Base-by-base conservation (phyloP, 2,113 vertebrate species). In the Scomber japonicus region DNA sequence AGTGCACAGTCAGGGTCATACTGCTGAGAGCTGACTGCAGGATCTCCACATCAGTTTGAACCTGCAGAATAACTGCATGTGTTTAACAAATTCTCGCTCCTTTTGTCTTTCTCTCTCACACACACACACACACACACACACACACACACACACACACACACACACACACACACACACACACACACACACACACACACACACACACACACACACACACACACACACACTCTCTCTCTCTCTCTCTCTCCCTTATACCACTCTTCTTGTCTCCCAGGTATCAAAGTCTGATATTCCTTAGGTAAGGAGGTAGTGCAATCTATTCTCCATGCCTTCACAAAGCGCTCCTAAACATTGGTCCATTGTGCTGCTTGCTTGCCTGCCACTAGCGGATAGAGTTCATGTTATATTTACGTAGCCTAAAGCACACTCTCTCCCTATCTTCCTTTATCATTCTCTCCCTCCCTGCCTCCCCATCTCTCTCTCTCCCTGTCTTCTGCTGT, bases 401-500 rank as follows among this genome's bases (percentile, higher is more conserved):
- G 91, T 94, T 93, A 93, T 94, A 95, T 95, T 94, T 94, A 95
- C 95, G 91, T 92, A 80, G 93, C 95, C 94, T 93, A 91, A 93
- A 95, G 94, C 92, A 68, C 71, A 75, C 80, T 92, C 79, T 83
- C 86, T 91, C 79, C 31, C 64, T 62, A 54, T 80, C 78, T 90
- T 80, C 81, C 65, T 82, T 71, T 31, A 81, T 79, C 55, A 17
- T 62, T 31, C 68, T 80, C 57, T 75, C 83, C 21, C 50, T 77
- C 63, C 21, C 53, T 81, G 62, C 66, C 81, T 76, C 84, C 84
- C 80, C 69, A 17, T 49, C 73, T 50, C 69, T 62, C 54, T 69
- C 64, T 53, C 71, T 71, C 67, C 61, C 51, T 55, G 73, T 90
- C 80, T 87, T 93, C 87, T 91, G 93, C 91, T 80, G 82, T 81